Percentiles rank a stretch among this genome's conserved stretches.
These are phyloP conservation scores for Trichonephila clavipes DNA, from an alignment of 1,140 invertebrate species.

Conservation along the genomic window DNA sequence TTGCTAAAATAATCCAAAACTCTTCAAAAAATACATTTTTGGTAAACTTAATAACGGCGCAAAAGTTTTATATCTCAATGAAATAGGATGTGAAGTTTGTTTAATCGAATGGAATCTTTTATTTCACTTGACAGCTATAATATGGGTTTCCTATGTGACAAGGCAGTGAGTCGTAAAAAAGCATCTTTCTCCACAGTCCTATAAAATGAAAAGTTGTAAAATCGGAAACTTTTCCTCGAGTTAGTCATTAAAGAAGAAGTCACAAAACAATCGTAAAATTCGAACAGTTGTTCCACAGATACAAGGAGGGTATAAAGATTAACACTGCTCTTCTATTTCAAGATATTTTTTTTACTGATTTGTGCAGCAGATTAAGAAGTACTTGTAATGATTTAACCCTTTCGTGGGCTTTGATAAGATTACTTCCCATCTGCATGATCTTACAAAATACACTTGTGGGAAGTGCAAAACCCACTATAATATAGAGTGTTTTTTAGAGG, in stretches of 20 bases:
- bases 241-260: background rate
- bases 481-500: too few species aligned
- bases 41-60: background rate
- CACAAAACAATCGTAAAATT: constrained; percentile 23
- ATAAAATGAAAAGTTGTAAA: background rate
- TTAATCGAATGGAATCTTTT: background rate
- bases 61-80: background rate
- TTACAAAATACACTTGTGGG: too few species aligned
- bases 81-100: background rate
- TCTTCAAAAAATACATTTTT: background rate
- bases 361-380: background rate
- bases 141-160: background rate
- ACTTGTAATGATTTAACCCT: too few species aligned
- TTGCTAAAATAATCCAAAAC: too few species aligned
- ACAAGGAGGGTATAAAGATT: background rate
- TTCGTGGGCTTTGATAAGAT: too few species aligned
- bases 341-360: background rate
- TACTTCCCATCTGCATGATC: too few species aligned
- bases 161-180: background rate
- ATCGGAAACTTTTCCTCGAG: background rate
- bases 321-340: background rate
- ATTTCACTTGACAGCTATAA: background rate
- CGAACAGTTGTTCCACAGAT: background rate
- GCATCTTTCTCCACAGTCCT: background rate
- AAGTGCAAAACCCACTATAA: too few species aligned